Base-by-base conservation (phyloP, 2,888 invertebrate species). In the Tridacna gigas region DNA sequence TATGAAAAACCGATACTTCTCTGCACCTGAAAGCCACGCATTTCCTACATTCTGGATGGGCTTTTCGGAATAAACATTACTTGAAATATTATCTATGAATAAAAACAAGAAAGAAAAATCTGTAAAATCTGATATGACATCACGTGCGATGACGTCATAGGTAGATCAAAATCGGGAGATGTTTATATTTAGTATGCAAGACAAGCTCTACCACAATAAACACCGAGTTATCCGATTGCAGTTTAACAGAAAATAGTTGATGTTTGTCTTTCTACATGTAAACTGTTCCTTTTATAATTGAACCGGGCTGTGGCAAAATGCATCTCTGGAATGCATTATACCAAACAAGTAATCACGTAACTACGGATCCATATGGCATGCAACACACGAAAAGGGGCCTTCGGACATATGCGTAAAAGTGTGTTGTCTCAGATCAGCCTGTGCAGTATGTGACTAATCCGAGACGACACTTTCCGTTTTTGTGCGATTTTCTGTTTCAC, bases 111-210 rank as follows among this genome's bases (percentile, higher is more conserved):
- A 56, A 56, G 56, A 56, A 9, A 56, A 15, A 56, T 56, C 15
- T 20, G 9, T 3, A 15, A 56, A 20, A 56, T 56, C 56, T 20
- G 56, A 56, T 56, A 56, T 9, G 56, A 56, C 56, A 56, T 20
- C 15, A 56, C 9, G 56, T 56, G 56, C 56, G 56, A 15, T 56
- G 56, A 56, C 56, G 56, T 56, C 56, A 56, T 56, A 15, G 56
- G 56, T 56, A 20, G 15, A 56, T 67, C 67, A 67, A n/a, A 45
- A 37, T 45, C n/a, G 45, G 47, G n/a, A n/a, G n/a, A 28, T 67
- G 67, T 67, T 67, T 67, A 67, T 67, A 45, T 20, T n/a, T 18
- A 26, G 28, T 12, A n/a, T 45, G 67, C 67, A 67, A 67, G 45
- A 67, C 67, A 67, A 45, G 37, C 67, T 67, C 67, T 45, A 45